Base-by-base conservation (phyloP, 2,113 vertebrate species). In the Platysteira castanea region DNA sequence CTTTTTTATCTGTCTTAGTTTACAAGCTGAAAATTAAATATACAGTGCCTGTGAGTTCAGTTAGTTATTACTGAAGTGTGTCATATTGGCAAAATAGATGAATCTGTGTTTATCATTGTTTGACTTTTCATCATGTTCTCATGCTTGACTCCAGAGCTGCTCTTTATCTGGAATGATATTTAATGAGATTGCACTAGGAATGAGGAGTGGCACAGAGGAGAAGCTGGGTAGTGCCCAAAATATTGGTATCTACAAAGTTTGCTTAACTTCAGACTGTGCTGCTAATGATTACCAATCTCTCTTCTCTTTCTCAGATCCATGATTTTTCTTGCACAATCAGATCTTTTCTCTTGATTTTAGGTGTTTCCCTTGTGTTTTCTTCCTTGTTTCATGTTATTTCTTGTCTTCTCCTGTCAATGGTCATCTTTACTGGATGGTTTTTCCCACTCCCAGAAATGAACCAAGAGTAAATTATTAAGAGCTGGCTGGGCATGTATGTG, bases 251-350 rank as follows among this genome's bases (percentile, higher is more conserved):
- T 69, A 53, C 61, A 93, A 76, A 90, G 83, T 91, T 79, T 87
- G 20, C 28, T 93, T 90, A 64, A 22, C 52, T 90, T 83, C 63
- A 68, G 50, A 44, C n/a, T 23, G 12, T 68, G 13, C 31, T 87
- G 13, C 15, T 93, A 83, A 85, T 57, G 61, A 79, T 74, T 87
- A 90, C 19, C 41, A 71, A 84, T 23, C 46, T 27, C 19, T 84
- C 30, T 81, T 65, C 77, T 78, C 81, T 87, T 91, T 41, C 49
- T 77, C 63, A 85, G 74, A 75, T 26, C 10, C 11, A 39, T 56
- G 16, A 75, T 52, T 93, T 93, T 90, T 85, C 24, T 95, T 96
- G 88, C 87, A 91, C 37, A 83, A 94, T 61, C 90, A 83, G 80
- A 92, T 85, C 57, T 71, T 85, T 90, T 59, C 2, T 61, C 41